Evolutionary conservation across 2,888 invertebrate species (phyloP).

Genomic region (Rhingia rostrata): DNA sequence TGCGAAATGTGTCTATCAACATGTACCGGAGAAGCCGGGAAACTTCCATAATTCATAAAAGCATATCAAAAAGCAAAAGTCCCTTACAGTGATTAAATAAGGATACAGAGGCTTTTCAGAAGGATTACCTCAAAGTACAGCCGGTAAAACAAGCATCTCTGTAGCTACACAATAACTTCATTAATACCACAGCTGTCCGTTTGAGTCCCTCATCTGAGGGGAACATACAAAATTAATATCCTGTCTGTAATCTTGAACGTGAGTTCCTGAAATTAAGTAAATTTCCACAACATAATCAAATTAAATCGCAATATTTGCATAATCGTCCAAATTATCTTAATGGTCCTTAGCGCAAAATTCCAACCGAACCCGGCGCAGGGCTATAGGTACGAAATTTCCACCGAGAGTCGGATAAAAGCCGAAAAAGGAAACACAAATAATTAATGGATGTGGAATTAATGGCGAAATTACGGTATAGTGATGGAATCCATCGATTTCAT

Average conservation of each 20-base stretch:
- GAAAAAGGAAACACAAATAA: constrained; percentile 8
- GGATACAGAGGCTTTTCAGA: background rate
- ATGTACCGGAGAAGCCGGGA: constrained; percentile 18
- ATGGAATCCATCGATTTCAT: constrained; percentile 7
- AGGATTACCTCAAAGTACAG: too few relatives aligned
- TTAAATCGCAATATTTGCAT: constrained; percentile 24
- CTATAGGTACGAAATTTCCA: background rate
- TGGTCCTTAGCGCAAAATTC: constrained; percentile 6
- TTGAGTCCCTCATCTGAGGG: background rate
- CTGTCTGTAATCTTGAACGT: constrained; percentile 6
- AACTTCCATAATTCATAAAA: constrained; percentile 9
- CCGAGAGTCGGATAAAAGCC: background rate
- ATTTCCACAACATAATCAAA: constrained; percentile 29
- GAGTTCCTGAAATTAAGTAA: constrained; percentile 25
- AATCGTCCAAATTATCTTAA: constrained; percentile 22
- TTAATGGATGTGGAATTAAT: background rate
- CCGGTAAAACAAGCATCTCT: too few relatives aligned
- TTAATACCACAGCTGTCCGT: background rate
- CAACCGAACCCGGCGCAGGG: too few relatives aligned
- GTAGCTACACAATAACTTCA: background rate
- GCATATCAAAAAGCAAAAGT: background rate
- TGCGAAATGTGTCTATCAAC: constrained; percentile 53
- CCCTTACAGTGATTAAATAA: background rate
- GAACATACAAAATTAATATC: constrained; percentile 9
- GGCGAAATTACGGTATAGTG: background rate